A percentile compares a stretch with the other conserved stretches of the same genome.
phyloP scores from a whole-genome alignment of 2,113 vertebrate genomes.

The Dromas ardeola region DNA sequence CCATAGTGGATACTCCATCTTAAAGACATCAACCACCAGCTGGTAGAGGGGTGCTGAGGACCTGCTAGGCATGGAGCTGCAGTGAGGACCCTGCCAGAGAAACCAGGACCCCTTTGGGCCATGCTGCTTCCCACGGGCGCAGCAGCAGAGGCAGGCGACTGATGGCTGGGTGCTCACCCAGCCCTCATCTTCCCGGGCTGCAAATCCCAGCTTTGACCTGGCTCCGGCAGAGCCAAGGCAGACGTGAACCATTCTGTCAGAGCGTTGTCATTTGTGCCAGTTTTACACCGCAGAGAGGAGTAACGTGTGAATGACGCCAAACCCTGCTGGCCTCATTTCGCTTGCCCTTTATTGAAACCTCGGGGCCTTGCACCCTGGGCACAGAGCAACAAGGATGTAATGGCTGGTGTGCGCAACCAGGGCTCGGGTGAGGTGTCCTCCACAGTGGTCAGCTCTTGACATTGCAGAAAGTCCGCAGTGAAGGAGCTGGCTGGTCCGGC shows the following conservation, averaged over 20 bases:
- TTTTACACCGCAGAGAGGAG: background rate
- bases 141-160: background rate
- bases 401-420: fast-evolving
- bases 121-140: fast-evolving
- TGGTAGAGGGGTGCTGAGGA: background rate
- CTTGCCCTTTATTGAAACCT: conserved; percentile 23
- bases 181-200: background rate
- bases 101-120: background rate
- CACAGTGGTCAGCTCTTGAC: background rate
- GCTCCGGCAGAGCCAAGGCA: background rate
- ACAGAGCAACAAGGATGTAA: fast-evolving
- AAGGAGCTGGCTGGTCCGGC: background rate
- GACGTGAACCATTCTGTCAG: background rate
- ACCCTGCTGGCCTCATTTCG: conserved; percentile 21
- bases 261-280: background rate
- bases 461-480: background rate
- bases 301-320: conserved; percentile 45
- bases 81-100: background rate
- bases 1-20: background rate
- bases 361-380: background rate
- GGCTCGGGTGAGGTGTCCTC: background rate
- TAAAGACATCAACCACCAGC: background rate
- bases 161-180: background rate
- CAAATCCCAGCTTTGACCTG: conserved; percentile 8
- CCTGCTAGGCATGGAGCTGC: background rate